Percentiles rank a stretch among this genome's conserved stretches.
phyloP scores from a whole-genome alignment of 2,113 vertebrate genomes.

The Lates calcarifer region DNA sequence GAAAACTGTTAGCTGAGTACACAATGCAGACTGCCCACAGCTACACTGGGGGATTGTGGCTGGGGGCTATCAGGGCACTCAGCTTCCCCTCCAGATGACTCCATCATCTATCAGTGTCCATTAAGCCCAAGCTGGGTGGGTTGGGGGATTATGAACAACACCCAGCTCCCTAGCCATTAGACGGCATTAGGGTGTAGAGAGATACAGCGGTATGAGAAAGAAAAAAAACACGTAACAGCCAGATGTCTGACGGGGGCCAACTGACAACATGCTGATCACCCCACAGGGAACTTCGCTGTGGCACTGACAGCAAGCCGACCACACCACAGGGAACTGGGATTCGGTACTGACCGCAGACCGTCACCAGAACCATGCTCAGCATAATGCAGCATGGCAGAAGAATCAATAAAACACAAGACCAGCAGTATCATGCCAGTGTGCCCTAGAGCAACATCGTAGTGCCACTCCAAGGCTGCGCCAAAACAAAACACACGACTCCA shows the following conservation, averaged over 20 bases:
- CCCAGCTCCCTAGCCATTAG: constrained; percentile 64
- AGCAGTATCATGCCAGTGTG: constrained; percentile 22
- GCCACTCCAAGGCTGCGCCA: background rate
- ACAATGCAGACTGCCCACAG: constrained; percentile 64
- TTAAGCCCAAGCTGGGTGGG: constrained; percentile 75
- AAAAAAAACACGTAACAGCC: constrained; percentile 46
- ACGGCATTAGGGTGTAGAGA: constrained; percentile 62
- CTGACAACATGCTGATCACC: constrained; percentile 75
- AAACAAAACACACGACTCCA: constrained; percentile 6
- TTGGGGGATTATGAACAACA: constrained; percentile 68
- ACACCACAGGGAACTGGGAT: constrained; percentile 78
- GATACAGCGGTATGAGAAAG: constrained; percentile 39
- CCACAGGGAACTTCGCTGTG: constrained; percentile 77
- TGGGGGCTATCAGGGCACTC: constrained; percentile 71
- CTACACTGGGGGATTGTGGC: constrained; percentile 71
- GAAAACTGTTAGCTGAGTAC: constrained; percentile 38
- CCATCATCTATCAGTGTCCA: constrained; percentile 81
- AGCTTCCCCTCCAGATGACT: constrained; percentile 74
- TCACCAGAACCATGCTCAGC: constrained; percentile 82
- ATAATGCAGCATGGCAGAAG: constrained; percentile 79
- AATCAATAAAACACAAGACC: constrained; percentile 79
- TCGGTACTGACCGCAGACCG: constrained; percentile 82
- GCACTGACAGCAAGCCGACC: constrained; percentile 72
- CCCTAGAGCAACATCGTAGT: constrained; percentile 28
- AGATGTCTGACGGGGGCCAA: constrained; percentile 77